Percentiles rank a stretch among this genome's conserved stretches.
Conservation (phyloP, 2,888 invertebrate genomes). For the Agrotis ipsilon region DNA sequence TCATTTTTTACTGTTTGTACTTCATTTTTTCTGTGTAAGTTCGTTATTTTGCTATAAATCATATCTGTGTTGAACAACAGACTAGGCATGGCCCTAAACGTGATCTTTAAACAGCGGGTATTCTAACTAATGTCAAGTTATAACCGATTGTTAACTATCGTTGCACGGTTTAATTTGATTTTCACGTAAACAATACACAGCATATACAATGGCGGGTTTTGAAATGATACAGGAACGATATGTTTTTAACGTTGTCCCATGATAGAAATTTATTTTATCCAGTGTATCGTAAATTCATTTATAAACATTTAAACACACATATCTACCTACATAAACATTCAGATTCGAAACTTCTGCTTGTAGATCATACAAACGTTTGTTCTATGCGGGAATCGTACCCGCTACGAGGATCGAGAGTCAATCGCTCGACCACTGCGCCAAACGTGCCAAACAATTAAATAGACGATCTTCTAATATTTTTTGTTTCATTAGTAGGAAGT, state of each 20-base stretch:
- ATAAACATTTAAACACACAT: too few species aligned
- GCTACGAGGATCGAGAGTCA: too few species aligned
- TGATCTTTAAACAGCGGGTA: constrained; percentile 32
- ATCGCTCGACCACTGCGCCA: too few species aligned
- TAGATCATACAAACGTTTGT: too few species aligned
- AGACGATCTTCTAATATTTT: not conserved
- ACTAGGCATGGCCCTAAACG: constrained; percentile 24
- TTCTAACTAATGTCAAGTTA: constrained; percentile 27
- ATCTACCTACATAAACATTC: too few species aligned
- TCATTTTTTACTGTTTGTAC: not conserved
- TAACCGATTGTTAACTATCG: constrained; percentile 22
- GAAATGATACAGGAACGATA: not conserved
- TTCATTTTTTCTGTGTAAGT: not conserved
- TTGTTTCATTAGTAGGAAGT: not conserved
- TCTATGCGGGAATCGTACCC: too few species aligned
- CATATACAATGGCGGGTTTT: not conserved
- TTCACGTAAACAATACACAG: constrained; percentile 9
- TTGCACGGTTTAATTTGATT: constrained; percentile 5
- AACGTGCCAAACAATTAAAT: too few species aligned
- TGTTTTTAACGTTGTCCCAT: too few species aligned
- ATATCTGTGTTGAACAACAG: not conserved
- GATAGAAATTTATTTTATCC: too few species aligned
- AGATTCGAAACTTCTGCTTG: too few species aligned
- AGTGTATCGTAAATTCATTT: too few species aligned
- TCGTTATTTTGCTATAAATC: not conserved